Evolutionary conservation across 1,140 invertebrate genomes (phyloP), one percentile per base, ranked within the genome.

Genomic region (Drosophila oshimai): DNA sequence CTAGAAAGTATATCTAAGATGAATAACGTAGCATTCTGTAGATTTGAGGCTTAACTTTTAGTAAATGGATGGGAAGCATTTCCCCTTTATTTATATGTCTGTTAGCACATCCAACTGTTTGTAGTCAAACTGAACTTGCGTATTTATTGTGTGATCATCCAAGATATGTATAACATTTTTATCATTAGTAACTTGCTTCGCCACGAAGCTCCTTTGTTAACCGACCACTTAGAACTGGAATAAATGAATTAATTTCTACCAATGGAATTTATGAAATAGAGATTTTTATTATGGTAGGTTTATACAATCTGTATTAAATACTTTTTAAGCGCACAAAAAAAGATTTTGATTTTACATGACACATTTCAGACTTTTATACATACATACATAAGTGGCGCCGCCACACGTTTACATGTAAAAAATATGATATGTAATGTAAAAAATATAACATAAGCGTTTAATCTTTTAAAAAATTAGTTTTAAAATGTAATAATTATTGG

Each of bases 91-190:
- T 41, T 12, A 42, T 13, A 45, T 33, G n/a, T 31, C 37, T 69
- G 34, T 54, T 53, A 31, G 26, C 41, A 49, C 5, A 46, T 37
- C 26, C 26, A 4, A 13, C n/a, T 45, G 15, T 61, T 55, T 31
- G 15, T 39, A 45, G 18, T 42, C 45, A 15, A 51, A 36, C 12
- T 45, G 41, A 41, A 72, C 15, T 34, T 50, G 60, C 42, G 37
- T 74, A 60, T 49, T 74, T 54, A 45, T 31, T 55, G 26, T 75
- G 71, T 75, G 47, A 69, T 61, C 36, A 28, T 20, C 12, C 24
- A 60, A 33, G 17, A 58, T 64, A 70, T 74, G 70, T 80, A 12
- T 31, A 64, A 75, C 47, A 71, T 75, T 80, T 71, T 7, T 75
- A 65, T 41, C 26, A 41, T 60, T 45, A 44, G 39, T 60, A 7